A percentile compares a stretch with the other conserved stretches of the same genome.
Evolutionary conservation across 2,113 vertebrate genomes (phyloP).

Genomic region (Platichthys stellatus): DNA sequence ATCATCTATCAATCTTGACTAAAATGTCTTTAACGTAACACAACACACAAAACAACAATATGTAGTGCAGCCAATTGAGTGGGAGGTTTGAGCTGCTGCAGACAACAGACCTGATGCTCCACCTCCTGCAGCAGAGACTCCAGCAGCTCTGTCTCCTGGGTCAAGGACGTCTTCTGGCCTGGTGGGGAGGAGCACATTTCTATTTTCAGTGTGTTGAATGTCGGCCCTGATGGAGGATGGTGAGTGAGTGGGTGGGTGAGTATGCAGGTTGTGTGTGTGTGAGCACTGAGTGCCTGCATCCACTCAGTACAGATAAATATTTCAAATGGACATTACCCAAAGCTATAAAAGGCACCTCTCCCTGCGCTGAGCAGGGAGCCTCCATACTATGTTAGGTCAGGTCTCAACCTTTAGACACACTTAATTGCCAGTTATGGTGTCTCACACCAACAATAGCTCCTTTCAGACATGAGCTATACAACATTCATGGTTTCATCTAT

Average conservation of each 20-base stretch:
- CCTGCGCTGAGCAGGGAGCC: slow-evolving; percentile 20
- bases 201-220: slow-evolving; percentile 64
- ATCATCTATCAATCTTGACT: no score
- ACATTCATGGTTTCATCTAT: background rate
- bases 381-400: slow-evolving; percentile 13
- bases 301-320: slow-evolving; percentile 66
- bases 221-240: slow-evolving; percentile 47
- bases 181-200: slow-evolving; percentile 63
- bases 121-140: slow-evolving; percentile 98
- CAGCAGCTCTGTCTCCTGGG: slow-evolving; percentile 97
- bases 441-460: background rate
- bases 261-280: slow-evolving; percentile 26
- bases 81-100: slow-evolving; percentile 16
- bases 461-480: background rate
- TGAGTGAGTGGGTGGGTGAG: slow-evolving; percentile 24
- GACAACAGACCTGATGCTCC: slow-evolving; percentile 91
- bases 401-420: slow-evolving; percentile 16
- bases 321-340: slow-evolving; percentile 44
- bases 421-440: slow-evolving; percentile 6
- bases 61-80: background rate
- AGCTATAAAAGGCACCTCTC: slow-evolving; percentile 44
- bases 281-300: slow-evolving; percentile 37
- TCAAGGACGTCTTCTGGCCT: slow-evolving; percentile 99
- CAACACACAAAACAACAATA: background rate
- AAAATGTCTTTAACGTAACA: background rate